A percentile compares a stretch with the other conserved stretches of the same genome.
These are phyloP conservation scores for Leptinotarsa peninsularis DNA, from an alignment of 2,888 invertebrate genomes.

Conservation along the genomic window DNA sequence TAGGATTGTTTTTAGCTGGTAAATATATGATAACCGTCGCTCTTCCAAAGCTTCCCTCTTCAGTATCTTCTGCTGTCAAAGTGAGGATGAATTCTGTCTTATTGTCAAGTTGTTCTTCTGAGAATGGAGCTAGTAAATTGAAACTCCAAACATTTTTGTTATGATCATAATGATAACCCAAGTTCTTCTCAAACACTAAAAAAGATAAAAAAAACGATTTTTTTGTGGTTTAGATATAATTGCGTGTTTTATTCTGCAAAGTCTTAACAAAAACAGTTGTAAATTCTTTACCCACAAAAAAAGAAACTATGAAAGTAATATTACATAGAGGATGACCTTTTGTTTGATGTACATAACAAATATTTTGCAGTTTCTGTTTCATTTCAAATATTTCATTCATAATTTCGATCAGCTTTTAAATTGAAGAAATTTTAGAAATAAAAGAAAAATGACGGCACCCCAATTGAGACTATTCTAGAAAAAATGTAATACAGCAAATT, in stretches of 20 bases:
- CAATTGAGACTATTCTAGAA: no score
- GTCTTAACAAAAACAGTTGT: no score
- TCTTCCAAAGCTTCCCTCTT: conserved; percentile 27
- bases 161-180: not conserved
- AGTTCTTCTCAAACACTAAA: conserved; percentile 27
- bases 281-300: no score
- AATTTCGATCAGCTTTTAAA: no score
- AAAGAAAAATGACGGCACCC: no score
- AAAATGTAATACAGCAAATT: no score
- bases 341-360: no score
- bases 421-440: no score
- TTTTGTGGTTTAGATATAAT: not conserved
- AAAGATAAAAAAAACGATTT: not conserved
- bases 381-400: no score
- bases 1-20: conserved; percentile 17
- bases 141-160: conserved; percentile 21
- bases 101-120: conserved; percentile 28
- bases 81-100: conserved; percentile 42
- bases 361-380: no score
- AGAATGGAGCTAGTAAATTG: conserved; percentile 22
- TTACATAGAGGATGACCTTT: no score
- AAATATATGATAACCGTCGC: conserved; percentile 41
- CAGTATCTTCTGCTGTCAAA: conserved; percentile 37
- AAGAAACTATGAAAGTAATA: no score
- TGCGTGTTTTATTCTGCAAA: not conserved